phyloP scores from a whole-genome alignment of 2,797 vertebrate genomes.

The Phrynocephalus forsythii region DNA sequence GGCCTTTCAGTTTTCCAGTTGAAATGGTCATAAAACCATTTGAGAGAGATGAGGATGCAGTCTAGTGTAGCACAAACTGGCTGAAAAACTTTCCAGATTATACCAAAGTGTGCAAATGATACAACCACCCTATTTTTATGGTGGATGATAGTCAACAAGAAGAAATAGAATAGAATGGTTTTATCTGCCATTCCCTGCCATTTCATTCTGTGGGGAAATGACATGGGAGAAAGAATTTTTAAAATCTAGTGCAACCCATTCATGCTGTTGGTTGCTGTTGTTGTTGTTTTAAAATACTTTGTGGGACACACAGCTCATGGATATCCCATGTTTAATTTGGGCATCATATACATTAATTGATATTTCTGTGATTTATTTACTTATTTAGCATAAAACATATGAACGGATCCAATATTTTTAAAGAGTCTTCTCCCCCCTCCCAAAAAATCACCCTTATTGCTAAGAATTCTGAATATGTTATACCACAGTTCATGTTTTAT shows the following conservation, averaged over 20 bases:
- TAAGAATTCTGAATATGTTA: constrained; percentile 9
- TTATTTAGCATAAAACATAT: not conserved
- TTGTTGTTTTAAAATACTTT: no score
- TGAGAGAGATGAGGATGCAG: no score
- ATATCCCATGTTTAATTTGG: not conserved
- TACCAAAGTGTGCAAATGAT: not conserved
- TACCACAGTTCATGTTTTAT: not conserved
- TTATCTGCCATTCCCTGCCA: no score
- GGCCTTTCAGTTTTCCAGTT: not conserved
- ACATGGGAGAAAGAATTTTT: no score
- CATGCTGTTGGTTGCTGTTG: no score
- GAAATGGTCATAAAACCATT: not conserved
- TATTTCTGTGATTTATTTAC: not conserved
- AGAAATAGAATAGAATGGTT: not conserved
- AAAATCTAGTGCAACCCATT: no score
- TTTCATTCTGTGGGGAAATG: no score
- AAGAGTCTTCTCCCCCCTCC: not conserved
- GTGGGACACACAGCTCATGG: no score
- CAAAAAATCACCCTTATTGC: not conserved
- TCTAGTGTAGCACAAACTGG: no score
- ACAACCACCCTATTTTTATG: not conserved
- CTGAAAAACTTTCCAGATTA: no score
- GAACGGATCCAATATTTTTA: not conserved
- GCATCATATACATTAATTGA: constrained; percentile 10
- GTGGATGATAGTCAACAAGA: not conserved